Conservation (phyloP, 1,140 invertebrate genomes). For the Eubasilissa regina region DNA sequence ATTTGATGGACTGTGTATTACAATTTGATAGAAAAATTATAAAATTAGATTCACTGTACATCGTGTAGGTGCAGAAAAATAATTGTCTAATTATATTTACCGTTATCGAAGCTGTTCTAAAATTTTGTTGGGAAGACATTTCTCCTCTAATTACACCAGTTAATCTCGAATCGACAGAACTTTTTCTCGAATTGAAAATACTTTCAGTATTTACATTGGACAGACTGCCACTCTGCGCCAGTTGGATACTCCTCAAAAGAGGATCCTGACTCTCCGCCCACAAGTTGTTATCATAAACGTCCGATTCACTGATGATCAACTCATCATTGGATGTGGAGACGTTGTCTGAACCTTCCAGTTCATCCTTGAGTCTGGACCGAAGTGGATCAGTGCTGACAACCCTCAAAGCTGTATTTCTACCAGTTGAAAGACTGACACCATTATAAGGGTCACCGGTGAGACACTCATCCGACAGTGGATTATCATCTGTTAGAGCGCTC, state of each 20-base stretch:
- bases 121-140: conserved; percentile 26
- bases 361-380: conserved; percentile 64
- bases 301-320: conserved; percentile 62
- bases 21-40: too few relatives aligned
- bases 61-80: too few relatives aligned
- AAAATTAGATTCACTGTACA: too few relatives aligned
- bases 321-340: conserved; percentile 71
- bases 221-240: conserved; percentile 30
- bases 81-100: conserved; percentile 23
- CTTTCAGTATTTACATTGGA: conserved; percentile 26
- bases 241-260: conserved; percentile 53
- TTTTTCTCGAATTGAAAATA: conserved; percentile 48
- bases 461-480: conserved; percentile 50
- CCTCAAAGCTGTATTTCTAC: conserved; percentile 41
- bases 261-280: conserved; percentile 62
- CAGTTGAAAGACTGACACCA: conserved; percentile 36
- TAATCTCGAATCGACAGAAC: conserved; percentile 46
- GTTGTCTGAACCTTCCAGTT: conserved; percentile 69
- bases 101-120: conserved; percentile 32
- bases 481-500: conserved; percentile 63
- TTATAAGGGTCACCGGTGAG: conserved; percentile 50
- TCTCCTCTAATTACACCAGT: background rate
- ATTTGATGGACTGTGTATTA: too few relatives aligned
- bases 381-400: conserved; percentile 53
- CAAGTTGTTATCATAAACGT: conserved; percentile 62